Evolutionary conservation across 2,888 invertebrate species (phyloP).

Genomic region (Pyrrhia umbra): DNA sequence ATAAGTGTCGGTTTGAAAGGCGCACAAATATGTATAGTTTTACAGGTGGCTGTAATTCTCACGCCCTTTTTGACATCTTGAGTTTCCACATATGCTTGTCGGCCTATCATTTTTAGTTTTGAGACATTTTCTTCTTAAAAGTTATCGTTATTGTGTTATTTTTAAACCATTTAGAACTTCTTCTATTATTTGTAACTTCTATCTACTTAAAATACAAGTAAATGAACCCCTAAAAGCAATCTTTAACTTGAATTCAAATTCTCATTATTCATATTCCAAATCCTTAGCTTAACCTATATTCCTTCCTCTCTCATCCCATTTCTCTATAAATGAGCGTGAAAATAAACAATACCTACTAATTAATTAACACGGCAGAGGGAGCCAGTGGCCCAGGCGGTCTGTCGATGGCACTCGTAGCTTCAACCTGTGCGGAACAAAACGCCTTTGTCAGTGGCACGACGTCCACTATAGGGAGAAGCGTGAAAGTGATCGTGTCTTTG

Average conservation of each 20-base stretch:
- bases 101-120: constrained; percentile 28
- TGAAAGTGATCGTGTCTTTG: constrained; percentile 32
- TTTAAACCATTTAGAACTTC: background rate
- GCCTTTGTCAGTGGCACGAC: constrained; percentile 30
- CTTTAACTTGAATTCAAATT: constrained; percentile 13
- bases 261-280: constrained; percentile 3
- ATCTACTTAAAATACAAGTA: no score
- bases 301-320: background rate
- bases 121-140: constrained; percentile 26
- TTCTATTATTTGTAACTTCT: no score
- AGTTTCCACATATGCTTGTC: constrained; percentile 11
- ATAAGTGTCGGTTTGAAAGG: constrained; percentile 45
- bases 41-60: constrained; percentile 28
- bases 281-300: background rate
- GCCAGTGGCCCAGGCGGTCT: constrained; percentile 49
- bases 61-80: constrained; percentile 31
- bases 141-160: background rate
- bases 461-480: constrained; percentile 1
- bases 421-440: constrained; percentile 38
- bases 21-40: constrained; percentile 39
- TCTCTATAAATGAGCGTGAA: background rate
- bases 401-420: constrained; percentile 59
- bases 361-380: constrained; percentile 29
- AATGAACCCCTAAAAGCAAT: no score
- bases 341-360: constrained; percentile 33